phyloP scores from a whole-genome alignment of 1,140 invertebrate species.

The Zophobas morio region DNA sequence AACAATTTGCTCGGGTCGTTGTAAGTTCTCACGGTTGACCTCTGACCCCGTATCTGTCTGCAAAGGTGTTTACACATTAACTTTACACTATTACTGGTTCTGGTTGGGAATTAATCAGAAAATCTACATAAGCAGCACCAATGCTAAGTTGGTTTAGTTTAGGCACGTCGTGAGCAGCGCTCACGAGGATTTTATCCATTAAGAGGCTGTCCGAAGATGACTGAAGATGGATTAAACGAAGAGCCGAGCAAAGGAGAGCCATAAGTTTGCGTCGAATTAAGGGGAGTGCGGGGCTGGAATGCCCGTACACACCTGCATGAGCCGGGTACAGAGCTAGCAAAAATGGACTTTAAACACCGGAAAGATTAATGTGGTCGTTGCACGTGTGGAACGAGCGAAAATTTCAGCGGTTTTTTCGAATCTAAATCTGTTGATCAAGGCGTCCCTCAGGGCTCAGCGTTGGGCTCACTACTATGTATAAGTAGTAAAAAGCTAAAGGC shows the following conservation, averaged over 20 bases:
- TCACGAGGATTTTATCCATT: conserved; percentile 26
- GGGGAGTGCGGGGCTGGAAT: too few species aligned
- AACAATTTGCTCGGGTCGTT: conserved; percentile 57
- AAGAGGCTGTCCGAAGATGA: conserved; percentile 1
- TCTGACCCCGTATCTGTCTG: conserved; percentile 54
- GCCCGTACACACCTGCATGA: too few species aligned
- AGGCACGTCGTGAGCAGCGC: conserved; percentile 7
- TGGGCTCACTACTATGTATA: too few species aligned
- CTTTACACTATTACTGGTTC: conserved; percentile 53
- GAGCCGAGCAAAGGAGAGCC: too few species aligned
- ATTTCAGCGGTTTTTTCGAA: too few species aligned
- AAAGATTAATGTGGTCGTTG: too few species aligned
- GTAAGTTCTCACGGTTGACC: conserved; percentile 59
- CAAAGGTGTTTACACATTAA: conserved; percentile 60
- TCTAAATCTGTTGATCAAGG: too few species aligned
- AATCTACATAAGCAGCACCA: conserved; percentile 50
- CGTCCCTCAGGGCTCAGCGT: too few species aligned
- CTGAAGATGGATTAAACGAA: background rate
- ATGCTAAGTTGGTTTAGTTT: conserved; percentile 21
- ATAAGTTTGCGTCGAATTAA: too few species aligned
- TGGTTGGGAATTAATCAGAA: conserved; percentile 56
- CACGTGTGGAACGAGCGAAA: too few species aligned
- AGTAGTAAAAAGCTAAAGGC: background rate
- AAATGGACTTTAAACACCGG: too few species aligned
- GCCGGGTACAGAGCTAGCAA: too few species aligned